Percentiles rank a stretch among this genome's conserved stretches.
Evolutionary conservation across 2,888 invertebrate genomes (phyloP).

Genomic region (Scaptomyza tumidula): DNA sequence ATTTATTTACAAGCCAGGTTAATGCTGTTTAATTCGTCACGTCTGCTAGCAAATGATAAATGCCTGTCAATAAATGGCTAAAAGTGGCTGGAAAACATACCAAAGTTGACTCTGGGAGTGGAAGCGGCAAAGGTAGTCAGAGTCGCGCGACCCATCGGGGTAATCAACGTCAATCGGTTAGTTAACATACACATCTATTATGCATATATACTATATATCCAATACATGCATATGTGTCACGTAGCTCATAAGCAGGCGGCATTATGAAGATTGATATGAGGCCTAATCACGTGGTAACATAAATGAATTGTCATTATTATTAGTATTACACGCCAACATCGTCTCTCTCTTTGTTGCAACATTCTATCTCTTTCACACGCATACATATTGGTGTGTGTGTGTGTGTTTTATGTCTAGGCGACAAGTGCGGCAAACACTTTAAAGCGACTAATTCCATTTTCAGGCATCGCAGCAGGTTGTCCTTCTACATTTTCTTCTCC

Average conservation of each 20-base stretch:
- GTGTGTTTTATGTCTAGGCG: constrained; percentile 17
- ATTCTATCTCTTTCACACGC: constrained; percentile 2
- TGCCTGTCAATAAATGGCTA: constrained; percentile 66
- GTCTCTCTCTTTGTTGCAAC: constrained; percentile 1
- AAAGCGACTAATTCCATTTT: constrained; percentile 58
- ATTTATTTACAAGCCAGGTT: constrained; percentile 51
- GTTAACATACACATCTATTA: constrained; percentile 46
- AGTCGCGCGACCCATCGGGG: constrained; percentile 72
- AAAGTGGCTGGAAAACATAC: neutral
- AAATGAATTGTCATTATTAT: constrained; percentile 74
- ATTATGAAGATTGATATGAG: constrained; percentile 74
- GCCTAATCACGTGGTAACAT: constrained; percentile 78
- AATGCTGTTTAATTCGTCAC: constrained; percentile 71
- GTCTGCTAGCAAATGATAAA: constrained; percentile 65
- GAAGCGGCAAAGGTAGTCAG: constrained; percentile 54
- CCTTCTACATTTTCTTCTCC: constrained; percentile 19
- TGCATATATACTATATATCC: constrained; percentile 9
- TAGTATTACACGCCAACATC: constrained; percentile 21
- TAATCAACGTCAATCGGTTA: constrained; percentile 72
- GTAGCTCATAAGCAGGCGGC: constrained; percentile 66
- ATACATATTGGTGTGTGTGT: neutral
- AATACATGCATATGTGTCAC: constrained; percentile 52
- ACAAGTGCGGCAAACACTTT: constrained; percentile 65
- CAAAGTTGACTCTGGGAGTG: neutral
- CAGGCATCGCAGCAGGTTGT: constrained; percentile 50